Base-by-base conservation (phyloP, 2,113 vertebrate species). In the Siniperca knerii region DNA sequence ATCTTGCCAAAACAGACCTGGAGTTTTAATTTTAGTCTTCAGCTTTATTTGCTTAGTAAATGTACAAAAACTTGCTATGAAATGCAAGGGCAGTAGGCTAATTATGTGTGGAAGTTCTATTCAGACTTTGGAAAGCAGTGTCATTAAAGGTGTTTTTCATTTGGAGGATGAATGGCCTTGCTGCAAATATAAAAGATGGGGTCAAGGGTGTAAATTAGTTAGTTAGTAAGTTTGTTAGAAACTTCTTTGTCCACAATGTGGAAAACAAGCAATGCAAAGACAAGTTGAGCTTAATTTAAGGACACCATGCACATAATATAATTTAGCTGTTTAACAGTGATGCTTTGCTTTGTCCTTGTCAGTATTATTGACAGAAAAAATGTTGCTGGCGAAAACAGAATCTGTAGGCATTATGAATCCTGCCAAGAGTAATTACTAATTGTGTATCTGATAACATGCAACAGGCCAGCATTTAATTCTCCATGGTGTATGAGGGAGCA, bases 41-140 rank as follows among this genome's bases (percentile, higher is more conserved):
- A n/a, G 29, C 21, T 16, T 15, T 55, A 6, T 33, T 54, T 71
- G 55, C n/a, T 29, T 5, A 2, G 1, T 3, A 35, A 4, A 54
- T 33, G 13, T 10, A 55, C 5, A 57, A 75, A 71, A 87, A 67
- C 44, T 50, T 70, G 68, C 46, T 20, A 37, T 12, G 4, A 15
- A 73, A 69, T 66, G 29, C 8, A 29, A 81, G 83, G 81, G 48
- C 54, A 78, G 62, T 0, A 70, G 57, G 80, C 11, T 86, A 87
- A 90, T 85, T 50, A 65, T 70, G 64, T 72, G 81, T 79, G 80
- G 78, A 68, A 86, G 65, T 71, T 75, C 37, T 77, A 37, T 82
- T 90, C 78, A 77, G 64, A 78, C 68, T 65, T 75, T 81, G 23
- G 54, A 72, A 75, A 57, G 81, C 25, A 54, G 48, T 61, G 61